These are phyloP conservation scores for Cyclina sinensis DNA, from an alignment of 1,140 invertebrate genomes.

Conservation along the genomic window DNA sequence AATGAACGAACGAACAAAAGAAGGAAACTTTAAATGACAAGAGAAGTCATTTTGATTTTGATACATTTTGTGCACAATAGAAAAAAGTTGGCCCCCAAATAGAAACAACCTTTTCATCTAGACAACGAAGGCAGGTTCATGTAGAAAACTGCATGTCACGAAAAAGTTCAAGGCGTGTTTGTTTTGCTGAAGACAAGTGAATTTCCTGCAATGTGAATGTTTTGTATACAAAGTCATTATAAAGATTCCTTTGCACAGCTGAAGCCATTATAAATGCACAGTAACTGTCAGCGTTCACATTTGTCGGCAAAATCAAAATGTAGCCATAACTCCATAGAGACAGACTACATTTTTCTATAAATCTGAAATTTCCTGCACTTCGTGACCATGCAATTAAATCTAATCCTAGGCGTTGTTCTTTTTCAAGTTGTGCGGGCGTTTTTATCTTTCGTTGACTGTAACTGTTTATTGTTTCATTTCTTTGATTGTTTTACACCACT, in stretches of 20 bases:
- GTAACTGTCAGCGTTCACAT: constrained; percentile 10
- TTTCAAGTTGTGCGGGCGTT: background rate
- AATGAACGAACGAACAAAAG: no score
- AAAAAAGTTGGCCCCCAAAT: no score
- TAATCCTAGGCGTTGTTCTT: background rate
- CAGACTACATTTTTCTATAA: background rate
- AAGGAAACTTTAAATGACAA: no score
- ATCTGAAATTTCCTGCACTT: background rate
- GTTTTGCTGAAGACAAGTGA: background rate
- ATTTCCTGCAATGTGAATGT: background rate
- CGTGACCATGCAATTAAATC: background rate
- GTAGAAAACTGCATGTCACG: no score
- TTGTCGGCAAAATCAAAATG: background rate
- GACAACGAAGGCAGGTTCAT: no score
- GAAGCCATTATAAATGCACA: background rate
- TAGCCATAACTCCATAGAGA: background rate
- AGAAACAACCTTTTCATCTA: no score
- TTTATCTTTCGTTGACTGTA: no score
- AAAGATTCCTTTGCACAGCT: background rate
- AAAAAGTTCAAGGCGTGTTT: background rate
- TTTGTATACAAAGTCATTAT: constrained; percentile 14
- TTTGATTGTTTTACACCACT: no score
- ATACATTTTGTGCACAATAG: no score
- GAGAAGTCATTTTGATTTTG: no score
- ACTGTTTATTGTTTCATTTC: no score